Base-by-base conservation (phyloP, 1,140 invertebrate species). In the Euwallacea fornicatus region DNA sequence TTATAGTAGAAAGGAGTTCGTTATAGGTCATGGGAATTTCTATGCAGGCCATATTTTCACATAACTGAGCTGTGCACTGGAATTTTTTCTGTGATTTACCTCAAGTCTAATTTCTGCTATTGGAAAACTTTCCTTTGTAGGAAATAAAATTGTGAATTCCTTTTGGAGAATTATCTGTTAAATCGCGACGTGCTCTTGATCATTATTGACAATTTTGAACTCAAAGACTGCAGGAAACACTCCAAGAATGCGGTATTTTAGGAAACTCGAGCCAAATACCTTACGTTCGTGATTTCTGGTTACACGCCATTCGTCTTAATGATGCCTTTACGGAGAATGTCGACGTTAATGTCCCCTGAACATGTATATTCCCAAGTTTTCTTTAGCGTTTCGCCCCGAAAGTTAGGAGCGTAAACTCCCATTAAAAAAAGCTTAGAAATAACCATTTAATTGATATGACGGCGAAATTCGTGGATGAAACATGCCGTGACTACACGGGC, bases 241-340 rank as follows among this genome's bases (percentile, higher is more conserved):
- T n/a, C 42, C 7, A 43, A 43, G 63, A 65, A 65, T 65, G 46
- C 63, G 63, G 63, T 54, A 54, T 65, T 33, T 65, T 54, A 10
- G 43, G 47, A 54, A 53, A 76, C 76, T 77, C 71, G 53, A 64
- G 69, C 50, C 9, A 13, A 63, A 54, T 65, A 16, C 43, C 21
- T 41, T 63, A 69, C 64, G 73, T 78, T 78, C 78, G 78, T 79
- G 77, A 79, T 79, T 77, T 72, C 71, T 61, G 71, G 73, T 77
- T 78, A 79, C 78, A 79, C 78, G 78, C 78, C 74, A 79, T 79
- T 78, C 77, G 76, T 79, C 78, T 79, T 79, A 79, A 79, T 79
- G 78, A 79, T 79, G 78, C 78, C 78, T 79, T 73, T 69, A 69
- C 64, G 72, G 74, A 54, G 76, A 72, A 70, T 72, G 69, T 70